These are phyloP conservation scores for Philopotamus ludificatus DNA, from an alignment of 1,140 invertebrate genomes.

Conservation along the genomic window DNA sequence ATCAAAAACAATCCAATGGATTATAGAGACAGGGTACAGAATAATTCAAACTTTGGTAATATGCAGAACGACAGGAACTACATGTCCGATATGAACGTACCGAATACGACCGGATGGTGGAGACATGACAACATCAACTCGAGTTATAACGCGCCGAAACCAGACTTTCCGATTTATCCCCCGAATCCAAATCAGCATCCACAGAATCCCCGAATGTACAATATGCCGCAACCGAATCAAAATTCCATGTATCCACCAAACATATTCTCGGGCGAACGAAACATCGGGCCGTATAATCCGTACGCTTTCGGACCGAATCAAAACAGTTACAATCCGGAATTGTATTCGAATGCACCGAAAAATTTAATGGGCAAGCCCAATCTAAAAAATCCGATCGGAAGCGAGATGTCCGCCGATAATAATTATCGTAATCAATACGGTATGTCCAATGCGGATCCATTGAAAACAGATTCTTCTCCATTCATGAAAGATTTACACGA, in stretches of 20 bases:
- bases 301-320: neutral
- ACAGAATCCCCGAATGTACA: neutral
- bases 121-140: neutral
- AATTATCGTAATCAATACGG: neutral
- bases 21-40: neutral
- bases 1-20: constrained; percentile 14
- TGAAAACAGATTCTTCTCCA: neutral
- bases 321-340: constrained; percentile 5
- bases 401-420: neutral
- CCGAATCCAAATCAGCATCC: neutral
- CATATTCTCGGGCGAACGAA: neutral
- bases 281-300: neutral
- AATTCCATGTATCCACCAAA: neutral
- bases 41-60: too few relatives aligned
- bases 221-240: neutral
- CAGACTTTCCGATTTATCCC: neutral
- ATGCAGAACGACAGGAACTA: too few relatives aligned
- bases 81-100: neutral
- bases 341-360: neutral
- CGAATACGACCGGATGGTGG: neutral
- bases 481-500: neutral
- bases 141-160: too few relatives aligned
- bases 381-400: constrained; percentile 5
- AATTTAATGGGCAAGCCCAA: too few relatives aligned
- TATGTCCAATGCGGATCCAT: neutral